A percentile compares a stretch with the other conserved stretches of the same genome.
Conservation (phyloP, 2,797 vertebrate genomes). For the Parauchenoglanis punctatus region DNA sequence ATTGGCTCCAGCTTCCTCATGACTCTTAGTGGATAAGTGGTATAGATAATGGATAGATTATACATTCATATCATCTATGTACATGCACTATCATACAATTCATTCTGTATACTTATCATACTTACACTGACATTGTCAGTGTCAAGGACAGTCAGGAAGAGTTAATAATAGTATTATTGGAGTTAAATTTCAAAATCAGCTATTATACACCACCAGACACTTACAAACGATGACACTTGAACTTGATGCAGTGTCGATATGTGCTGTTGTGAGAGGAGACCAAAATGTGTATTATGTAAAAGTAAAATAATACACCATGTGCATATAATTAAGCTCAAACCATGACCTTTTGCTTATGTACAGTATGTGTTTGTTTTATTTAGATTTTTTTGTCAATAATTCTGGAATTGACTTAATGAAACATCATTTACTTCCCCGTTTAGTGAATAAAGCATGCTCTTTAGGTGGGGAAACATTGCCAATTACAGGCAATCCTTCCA, state of each 20-base stretch:
- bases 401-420: neutral
- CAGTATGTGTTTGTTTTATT: neutral
- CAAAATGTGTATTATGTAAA: neutral
- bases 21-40: too few relatives aligned
- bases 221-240: neutral
- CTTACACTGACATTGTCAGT: neutral
- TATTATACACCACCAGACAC: neutral
- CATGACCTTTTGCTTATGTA: neutral
- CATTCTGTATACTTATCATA: neutral
- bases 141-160: neutral
- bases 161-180: neutral
- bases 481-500: conserved; percentile 36
- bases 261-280: neutral
- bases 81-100: neutral
- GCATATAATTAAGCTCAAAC: neutral
- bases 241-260: neutral
- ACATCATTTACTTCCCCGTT: conserved; percentile 11
- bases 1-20: too few relatives aligned
- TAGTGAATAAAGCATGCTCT: conserved; percentile 3
- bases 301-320: neutral
- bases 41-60: neutral
- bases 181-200: neutral
- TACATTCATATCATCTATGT: neutral
- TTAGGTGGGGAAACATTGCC: neutral
- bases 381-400: neutral